A percentile compares a stretch with the other conserved stretches of the same genome.
phyloP scores from a whole-genome alignment of 2,888 invertebrate species.

The Chrysolina americana region DNA sequence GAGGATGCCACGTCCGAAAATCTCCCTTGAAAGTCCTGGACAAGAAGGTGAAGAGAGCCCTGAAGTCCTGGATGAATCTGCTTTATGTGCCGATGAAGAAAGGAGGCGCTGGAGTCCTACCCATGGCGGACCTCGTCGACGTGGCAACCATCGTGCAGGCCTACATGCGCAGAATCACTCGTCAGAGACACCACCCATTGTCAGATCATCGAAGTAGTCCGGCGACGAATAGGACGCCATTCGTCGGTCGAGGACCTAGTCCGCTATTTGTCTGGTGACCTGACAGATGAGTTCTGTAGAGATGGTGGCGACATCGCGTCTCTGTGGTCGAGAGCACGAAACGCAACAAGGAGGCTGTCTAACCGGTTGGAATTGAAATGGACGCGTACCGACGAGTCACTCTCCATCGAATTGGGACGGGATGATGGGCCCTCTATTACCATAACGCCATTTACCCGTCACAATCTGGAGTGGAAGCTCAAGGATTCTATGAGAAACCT shows the following conservation, averaged over 20 bases:
- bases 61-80: conserved; percentile 59
- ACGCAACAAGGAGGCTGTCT: conserved; percentile 46
- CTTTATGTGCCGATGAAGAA: conserved; percentile 50
- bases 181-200: conserved; percentile 43
- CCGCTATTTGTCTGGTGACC: conserved; percentile 46
- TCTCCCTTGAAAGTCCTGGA: conserved; percentile 49
- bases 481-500: background rate
- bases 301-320: conserved; percentile 41
- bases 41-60: conserved; percentile 46
- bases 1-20: conserved; percentile 55
- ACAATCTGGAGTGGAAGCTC: no score
- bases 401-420: background rate
- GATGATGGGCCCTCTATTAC: background rate
- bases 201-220: conserved; percentile 47
- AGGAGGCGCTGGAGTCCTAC: conserved; percentile 59
- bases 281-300: conserved; percentile 48
- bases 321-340: conserved; percentile 53
- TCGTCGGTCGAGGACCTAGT: conserved; percentile 50
- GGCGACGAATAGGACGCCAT: conserved; percentile 34
- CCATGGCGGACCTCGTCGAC: conserved; percentile 40
- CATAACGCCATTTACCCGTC: background rate
- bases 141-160: conserved; percentile 52
- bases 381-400: background rate
- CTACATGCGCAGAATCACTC: conserved; percentile 39
- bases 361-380: background rate